phyloP scores from a whole-genome alignment of 2,888 invertebrate species.

The Arrhopalites spinosus region DNA sequence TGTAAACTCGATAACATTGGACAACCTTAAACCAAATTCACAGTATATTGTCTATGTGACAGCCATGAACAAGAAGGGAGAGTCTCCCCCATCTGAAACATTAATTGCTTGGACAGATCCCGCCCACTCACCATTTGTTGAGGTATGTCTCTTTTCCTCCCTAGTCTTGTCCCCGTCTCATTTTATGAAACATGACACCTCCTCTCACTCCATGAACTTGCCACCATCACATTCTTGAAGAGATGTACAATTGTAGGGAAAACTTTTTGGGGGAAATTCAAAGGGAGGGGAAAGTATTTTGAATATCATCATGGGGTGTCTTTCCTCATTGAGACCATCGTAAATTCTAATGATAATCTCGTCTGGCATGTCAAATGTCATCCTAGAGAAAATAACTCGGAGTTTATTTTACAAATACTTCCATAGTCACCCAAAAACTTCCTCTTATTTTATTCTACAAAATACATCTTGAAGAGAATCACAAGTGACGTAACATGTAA shows the following conservation, averaged over 20 bases:
- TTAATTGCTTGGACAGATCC: constrained; percentile 86
- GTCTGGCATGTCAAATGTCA: constrained; percentile 13
- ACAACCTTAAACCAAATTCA: constrained; percentile 75
- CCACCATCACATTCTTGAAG: too few relatives aligned
- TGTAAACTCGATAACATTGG: constrained; percentile 73
- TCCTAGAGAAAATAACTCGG: too few relatives aligned
- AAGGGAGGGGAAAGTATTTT: background rate
- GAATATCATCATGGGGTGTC: too few relatives aligned
- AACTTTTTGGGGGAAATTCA: too few relatives aligned
- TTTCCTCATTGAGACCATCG: constrained; percentile 5
- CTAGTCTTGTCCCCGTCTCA: background rate
- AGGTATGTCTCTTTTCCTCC: constrained; percentile 67
- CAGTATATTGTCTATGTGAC: constrained; percentile 80
- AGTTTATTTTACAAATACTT: too few relatives aligned
- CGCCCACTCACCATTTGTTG: constrained; percentile 82
- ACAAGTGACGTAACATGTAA: too few relatives aligned
- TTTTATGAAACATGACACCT: background rate
- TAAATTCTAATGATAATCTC: constrained; percentile 11
- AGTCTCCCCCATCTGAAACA: constrained; percentile 79
- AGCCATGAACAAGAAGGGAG: constrained; percentile 69
- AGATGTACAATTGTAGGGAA: too few relatives aligned
- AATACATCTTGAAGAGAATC: too few relatives aligned
- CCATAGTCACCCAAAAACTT: too few relatives aligned
- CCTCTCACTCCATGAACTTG: too few relatives aligned
- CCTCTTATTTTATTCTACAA: too few relatives aligned